These are phyloP conservation scores for Phenacoccus solenopsis DNA, from an alignment of 1,140 invertebrate species.

Conservation along the genomic window DNA sequence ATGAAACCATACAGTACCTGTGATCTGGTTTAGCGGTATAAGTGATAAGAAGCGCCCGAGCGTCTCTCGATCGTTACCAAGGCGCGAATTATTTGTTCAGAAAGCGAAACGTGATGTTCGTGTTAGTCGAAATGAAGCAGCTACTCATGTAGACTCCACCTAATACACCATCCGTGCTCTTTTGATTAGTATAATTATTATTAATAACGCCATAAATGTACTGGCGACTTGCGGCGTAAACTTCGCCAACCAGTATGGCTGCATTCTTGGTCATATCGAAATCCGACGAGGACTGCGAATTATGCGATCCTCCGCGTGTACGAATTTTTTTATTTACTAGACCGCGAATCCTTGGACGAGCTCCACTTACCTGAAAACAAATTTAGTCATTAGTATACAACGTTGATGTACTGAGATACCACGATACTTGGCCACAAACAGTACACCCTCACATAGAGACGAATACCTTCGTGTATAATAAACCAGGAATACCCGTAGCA, in stretches of 20 bases:
- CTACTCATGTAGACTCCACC: background rate
- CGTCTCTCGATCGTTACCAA: background rate
- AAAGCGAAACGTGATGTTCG: conserved; percentile 1
- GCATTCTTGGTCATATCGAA: too few species aligned
- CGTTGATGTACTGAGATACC: too few species aligned
- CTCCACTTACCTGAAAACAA: background rate
- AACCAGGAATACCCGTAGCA: too few species aligned
- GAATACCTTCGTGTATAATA: too few species aligned
- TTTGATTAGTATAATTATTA: background rate
- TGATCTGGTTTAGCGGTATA: background rate
- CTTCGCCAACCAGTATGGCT: too few species aligned
- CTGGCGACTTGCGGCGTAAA: background rate
- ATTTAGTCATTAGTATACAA: too few species aligned
- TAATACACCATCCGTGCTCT: background rate
- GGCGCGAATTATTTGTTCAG: conserved; percentile 1
- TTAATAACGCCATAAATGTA: background rate
- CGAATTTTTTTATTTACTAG: background rate
- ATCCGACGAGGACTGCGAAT: too few species aligned
- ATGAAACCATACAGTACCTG: too few species aligned
- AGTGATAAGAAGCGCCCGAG: background rate
- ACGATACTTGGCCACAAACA: too few species aligned
- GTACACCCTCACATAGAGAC: too few species aligned
- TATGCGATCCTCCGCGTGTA: background rate
- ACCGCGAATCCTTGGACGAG: background rate
- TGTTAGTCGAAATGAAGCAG: background rate